phyloP scores from a whole-genome alignment of 2,113 vertebrate species.

The Chionis minor region DNA sequence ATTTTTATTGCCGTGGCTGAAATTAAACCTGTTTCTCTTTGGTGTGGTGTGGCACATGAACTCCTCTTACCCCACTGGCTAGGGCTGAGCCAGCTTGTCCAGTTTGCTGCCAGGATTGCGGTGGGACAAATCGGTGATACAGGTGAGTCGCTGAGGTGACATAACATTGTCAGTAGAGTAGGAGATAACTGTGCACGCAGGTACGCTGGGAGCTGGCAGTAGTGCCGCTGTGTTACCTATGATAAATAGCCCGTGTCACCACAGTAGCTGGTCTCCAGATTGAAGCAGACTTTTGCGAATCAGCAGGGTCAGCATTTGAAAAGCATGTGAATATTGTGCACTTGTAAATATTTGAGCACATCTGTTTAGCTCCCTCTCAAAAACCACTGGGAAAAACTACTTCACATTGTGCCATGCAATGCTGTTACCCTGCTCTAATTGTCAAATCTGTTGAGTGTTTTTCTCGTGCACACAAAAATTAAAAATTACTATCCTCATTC shows the following conservation, averaged over 20 bases:
- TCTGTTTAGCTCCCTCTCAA: conserved; percentile 72
- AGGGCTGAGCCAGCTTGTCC: neutral
- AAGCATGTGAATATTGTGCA: conserved; percentile 76
- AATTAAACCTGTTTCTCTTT: neutral
- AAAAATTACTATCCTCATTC: conserved; percentile 73
- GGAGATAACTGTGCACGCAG: neutral
- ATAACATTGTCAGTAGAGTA: neutral
- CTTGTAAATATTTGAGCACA: conserved; percentile 80
- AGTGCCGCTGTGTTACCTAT: conserved; percentile 19
- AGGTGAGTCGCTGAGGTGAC: neutral
- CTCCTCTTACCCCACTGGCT: neutral
- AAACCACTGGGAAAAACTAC: conserved; percentile 72
- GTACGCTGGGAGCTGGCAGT: neutral
- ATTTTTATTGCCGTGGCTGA: neutral
- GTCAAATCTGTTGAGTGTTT: conserved; percentile 75
- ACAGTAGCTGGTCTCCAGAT: conserved; percentile 56
- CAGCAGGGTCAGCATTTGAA: conserved; percentile 72
- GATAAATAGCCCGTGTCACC: conserved; percentile 45
- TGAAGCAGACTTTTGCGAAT: conserved; percentile 63
- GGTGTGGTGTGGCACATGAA: neutral
- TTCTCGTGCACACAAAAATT: conserved; percentile 75
- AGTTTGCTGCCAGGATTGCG: neutral
- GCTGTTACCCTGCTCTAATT: conserved; percentile 73
- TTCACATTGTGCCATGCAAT: conserved; percentile 62
- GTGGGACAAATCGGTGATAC: neutral